phyloP scores from a whole-genome alignment of 2,888 invertebrate species.

The Macaria liturata region DNA sequence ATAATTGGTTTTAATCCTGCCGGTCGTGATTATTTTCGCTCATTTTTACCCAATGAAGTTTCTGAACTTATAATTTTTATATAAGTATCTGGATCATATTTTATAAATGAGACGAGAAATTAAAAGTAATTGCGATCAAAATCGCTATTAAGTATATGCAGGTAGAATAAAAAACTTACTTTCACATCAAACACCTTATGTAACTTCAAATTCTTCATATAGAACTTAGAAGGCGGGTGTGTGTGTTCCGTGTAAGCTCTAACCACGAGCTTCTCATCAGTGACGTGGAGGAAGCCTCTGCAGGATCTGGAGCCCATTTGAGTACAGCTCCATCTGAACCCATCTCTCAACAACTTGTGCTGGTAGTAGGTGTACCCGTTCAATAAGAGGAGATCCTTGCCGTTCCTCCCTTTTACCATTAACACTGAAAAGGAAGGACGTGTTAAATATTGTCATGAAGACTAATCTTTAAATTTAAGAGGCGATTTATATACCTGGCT shows the following conservation, averaged over 20 bases:
- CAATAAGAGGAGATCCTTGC: constrained; percentile 70
- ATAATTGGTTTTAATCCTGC: no score
- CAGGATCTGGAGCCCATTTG: constrained; percentile 78
- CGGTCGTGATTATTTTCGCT: no score
- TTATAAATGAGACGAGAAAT: no score
- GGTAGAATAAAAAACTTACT: no score
- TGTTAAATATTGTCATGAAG: constrained; percentile 19
- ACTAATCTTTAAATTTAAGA: background rate
- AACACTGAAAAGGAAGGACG: constrained; percentile 48
- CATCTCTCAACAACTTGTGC: constrained; percentile 69
- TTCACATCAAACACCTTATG: no score
- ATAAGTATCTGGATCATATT: no score
- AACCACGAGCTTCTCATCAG: constrained; percentile 66
- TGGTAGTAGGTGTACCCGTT: constrained; percentile 77
- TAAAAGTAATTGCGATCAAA: no score
- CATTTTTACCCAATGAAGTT: no score
- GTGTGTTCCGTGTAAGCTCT: constrained; percentile 71
- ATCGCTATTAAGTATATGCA: no score
- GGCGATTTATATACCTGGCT: no score
- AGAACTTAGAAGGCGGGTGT: constrained; percentile 68
- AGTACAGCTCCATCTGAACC: constrained; percentile 77
- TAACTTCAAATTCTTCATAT: constrained; percentile 49
- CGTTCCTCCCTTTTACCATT: constrained; percentile 70
- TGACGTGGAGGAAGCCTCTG: constrained; percentile 72
- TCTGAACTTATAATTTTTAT: no score